Conservation (phyloP, 2,113 vertebrate species). For the Taurulus bubalis region DNA sequence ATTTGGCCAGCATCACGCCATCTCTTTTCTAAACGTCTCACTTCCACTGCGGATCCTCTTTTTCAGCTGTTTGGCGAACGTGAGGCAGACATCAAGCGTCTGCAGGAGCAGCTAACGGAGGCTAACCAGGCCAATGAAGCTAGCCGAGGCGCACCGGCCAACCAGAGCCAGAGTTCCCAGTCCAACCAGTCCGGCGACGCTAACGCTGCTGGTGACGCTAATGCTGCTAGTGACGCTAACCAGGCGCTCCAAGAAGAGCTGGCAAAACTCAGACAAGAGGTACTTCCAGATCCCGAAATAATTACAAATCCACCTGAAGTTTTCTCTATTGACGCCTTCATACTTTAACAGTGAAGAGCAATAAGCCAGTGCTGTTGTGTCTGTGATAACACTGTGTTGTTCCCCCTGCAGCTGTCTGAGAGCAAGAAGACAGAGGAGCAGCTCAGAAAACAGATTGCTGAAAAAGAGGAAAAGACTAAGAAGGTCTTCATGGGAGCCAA, state of each 20-base stretch:
- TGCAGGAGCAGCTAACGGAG: conserved; percentile 89
- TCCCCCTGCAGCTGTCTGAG: conserved; percentile 83
- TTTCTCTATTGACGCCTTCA: neutral
- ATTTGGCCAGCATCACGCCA: no score
- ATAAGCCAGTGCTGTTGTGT: neutral
- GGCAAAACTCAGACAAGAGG: conserved; percentile 89
- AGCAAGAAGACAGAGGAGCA: conserved; percentile 89
- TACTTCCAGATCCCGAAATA: conserved; percentile 3
- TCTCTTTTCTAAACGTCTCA: neutral
- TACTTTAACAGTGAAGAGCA: neutral
- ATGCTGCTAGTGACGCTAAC: conserved; percentile 76
- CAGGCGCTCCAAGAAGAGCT: conserved; percentile 87
- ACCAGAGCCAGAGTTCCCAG: conserved; percentile 57
- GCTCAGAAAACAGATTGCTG: conserved; percentile 90
- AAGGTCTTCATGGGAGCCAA: conserved; percentile 93
- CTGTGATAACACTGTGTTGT: neutral
- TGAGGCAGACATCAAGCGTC: conserved; percentile 84
- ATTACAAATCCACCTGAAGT: neutral
- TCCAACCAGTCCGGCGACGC: conserved; percentile 70
- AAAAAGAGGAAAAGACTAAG: conserved; percentile 98
- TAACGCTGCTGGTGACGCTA: conserved; percentile 77
- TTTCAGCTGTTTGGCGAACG: conserved; percentile 76
- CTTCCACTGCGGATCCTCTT: neutral
- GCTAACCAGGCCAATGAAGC: conserved; percentile 69
- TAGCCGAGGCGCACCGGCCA: conserved; percentile 64